Conservation (phyloP, 2,888 invertebrate genomes). For the Tetragonula carbonaria region DNA sequence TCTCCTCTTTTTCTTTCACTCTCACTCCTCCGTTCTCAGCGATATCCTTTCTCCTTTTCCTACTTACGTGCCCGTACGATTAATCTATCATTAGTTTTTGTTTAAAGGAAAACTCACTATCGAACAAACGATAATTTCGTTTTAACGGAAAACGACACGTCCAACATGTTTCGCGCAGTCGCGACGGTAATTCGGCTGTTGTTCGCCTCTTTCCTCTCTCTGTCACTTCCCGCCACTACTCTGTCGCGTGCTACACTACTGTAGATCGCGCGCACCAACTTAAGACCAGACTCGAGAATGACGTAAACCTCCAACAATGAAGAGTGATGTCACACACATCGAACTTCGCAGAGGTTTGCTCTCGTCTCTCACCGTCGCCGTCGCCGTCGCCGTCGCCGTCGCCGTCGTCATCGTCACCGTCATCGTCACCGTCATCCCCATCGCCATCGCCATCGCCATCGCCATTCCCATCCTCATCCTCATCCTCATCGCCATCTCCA, state of each 20-base stretch:
- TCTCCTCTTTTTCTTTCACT: slow-evolving; percentile 13
- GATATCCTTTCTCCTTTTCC: slow-evolving; percentile 37
- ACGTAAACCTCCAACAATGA: slow-evolving; percentile 84
- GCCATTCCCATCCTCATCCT: too few relatives aligned
- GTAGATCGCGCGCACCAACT: slow-evolving; percentile 56
- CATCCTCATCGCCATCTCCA: too few relatives aligned
- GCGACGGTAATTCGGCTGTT: slow-evolving; percentile 54
- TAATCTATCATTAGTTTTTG: neutral
- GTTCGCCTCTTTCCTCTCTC: slow-evolving; percentile 40
- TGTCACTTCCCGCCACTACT: slow-evolving; percentile 50
- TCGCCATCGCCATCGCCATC: rapidly evolving
- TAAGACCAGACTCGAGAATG: slow-evolving; percentile 78
- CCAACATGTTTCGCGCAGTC: slow-evolving; percentile 70
- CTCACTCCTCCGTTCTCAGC: slow-evolving; percentile 13
- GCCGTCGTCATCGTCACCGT: slow-evolving; percentile 1
- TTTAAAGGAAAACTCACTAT: neutral
- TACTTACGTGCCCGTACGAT: slow-evolving; percentile 9
- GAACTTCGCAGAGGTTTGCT: slow-evolving; percentile 57
- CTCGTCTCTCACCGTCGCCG: slow-evolving; percentile 20
- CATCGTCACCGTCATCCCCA: too few relatives aligned
- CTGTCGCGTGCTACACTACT: slow-evolving; percentile 36
- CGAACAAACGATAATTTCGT: slow-evolving; percentile 2
- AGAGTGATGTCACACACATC: slow-evolving; percentile 82
- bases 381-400: slow-evolving; percentile 7
- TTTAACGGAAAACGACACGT: slow-evolving; percentile 30